These are phyloP conservation scores for Drosophila repletoides DNA, from an alignment of 1,140 invertebrate genomes.

Conservation along the genomic window DNA sequence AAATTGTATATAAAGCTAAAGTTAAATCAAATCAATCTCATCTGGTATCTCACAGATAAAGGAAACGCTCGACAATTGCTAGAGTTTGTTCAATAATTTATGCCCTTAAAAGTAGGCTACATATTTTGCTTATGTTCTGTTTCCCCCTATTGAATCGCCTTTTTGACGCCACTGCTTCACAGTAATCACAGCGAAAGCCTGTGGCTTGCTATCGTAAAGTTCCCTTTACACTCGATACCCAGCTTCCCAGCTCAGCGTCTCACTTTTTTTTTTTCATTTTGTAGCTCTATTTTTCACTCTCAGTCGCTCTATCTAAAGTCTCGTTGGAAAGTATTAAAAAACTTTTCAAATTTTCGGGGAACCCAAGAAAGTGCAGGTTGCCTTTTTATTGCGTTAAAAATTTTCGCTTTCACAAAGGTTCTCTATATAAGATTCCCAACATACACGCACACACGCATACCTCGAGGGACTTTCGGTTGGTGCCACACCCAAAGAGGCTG, in stretches of 20 bases:
- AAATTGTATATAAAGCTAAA: no score
- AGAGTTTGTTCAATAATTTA: no score
- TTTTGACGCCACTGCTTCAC: background rate
- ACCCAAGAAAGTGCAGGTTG: constrained; percentile 65
- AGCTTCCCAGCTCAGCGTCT: constrained; percentile 4
- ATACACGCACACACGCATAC: constrained; percentile 12
- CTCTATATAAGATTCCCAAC: constrained; percentile 44
- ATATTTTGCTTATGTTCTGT: no score
- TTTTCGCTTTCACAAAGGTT: constrained; percentile 67
- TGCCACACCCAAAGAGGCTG: constrained; percentile 33
- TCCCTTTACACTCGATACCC: constrained; percentile 33
- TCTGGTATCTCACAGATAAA: no score
- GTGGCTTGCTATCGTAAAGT: constrained; percentile 48
- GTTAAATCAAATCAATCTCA: no score
- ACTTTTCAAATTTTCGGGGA: constrained; percentile 74
- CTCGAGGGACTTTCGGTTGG: constrained; percentile 27
- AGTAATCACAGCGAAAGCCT: constrained; percentile 27
- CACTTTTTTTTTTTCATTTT: background rate
- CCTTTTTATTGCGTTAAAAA: constrained; percentile 75
- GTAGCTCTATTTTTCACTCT: background rate
- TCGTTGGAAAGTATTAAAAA: constrained; percentile 66
- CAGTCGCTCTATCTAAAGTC: background rate
- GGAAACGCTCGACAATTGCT: no score
- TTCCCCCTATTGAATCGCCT: no score
- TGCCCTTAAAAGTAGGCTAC: background rate